Evolutionary conservation across 2,797 vertebrate genomes (phyloP).

Genomic region (Pteronotus mesoamericanus): DNA sequence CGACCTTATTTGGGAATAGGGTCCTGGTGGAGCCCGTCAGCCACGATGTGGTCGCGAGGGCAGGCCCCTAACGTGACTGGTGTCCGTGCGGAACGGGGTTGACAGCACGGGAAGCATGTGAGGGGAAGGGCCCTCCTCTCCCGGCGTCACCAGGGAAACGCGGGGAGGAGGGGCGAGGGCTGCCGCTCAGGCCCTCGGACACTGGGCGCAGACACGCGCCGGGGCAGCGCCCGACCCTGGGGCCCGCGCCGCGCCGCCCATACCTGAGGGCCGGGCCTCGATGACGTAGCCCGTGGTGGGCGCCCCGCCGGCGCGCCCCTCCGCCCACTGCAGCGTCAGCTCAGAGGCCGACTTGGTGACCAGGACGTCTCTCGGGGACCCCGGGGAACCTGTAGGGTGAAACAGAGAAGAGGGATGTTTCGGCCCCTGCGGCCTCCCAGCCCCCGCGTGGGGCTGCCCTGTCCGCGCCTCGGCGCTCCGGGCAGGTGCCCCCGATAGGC

Average conservation of each 20-base stretch:
- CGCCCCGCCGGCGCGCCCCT: constrained; percentile 85
- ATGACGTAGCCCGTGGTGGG: constrained; percentile 91
- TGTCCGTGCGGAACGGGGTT: background rate
- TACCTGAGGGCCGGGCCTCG: constrained; percentile 95
- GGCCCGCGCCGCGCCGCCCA: background rate
- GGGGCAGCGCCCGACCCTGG: background rate
- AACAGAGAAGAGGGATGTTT: background rate
- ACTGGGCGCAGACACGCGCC: no score
- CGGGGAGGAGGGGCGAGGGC: no score
- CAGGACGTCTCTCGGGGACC: constrained; percentile 88
- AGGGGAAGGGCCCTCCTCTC: background rate
- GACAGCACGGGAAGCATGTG: background rate
- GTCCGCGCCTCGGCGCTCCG: fast-evolving
- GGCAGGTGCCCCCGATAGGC: background rate
- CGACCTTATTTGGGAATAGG: background rate
- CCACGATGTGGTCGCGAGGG: fast-evolving
- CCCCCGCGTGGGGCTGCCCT: fast-evolving
- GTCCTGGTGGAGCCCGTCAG: no score
- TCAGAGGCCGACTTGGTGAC: constrained; percentile 91
- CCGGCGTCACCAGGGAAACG: fast-evolving
- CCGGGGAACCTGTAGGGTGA: constrained; percentile 88
- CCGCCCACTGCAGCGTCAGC: constrained; percentile 90
- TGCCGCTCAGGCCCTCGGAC: fast-evolving
- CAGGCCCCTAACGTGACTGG: background rate
- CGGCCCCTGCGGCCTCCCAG: background rate